Evolutionary conservation across 2,113 vertebrate genomes (phyloP).

Genomic region (Setophaga coronata): DNA sequence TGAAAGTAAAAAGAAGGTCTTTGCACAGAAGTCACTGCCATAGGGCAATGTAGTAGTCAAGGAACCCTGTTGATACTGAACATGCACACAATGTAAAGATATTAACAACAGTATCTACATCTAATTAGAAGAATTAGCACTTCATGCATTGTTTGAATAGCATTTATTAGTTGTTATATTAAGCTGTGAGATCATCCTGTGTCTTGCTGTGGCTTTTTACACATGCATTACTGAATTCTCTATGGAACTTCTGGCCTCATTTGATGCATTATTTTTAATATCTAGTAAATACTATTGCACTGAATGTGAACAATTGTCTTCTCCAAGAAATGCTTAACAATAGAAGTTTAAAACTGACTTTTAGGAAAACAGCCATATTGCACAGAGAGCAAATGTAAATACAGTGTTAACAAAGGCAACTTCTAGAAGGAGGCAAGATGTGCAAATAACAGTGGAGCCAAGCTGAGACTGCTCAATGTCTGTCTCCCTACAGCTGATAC

Average conservation of each 20-base stretch:
- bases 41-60: neutral
- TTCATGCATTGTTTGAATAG: neutral
- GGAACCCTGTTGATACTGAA: neutral
- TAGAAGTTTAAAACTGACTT: neutral
- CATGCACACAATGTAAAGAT: neutral
- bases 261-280: neutral
- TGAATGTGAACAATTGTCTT: neutral
- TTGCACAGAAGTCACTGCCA: neutral
- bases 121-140: neutral
- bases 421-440: constrained; percentile 17
- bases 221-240: neutral
- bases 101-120: neutral
- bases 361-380: neutral
- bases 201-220: neutral
- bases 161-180: neutral
- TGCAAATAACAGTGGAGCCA: constrained; percentile 10
- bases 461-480: neutral
- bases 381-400: neutral
- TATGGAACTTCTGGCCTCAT: neutral
- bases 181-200: neutral
- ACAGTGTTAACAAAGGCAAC: neutral
- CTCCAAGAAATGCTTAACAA: neutral
- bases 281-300: neutral
- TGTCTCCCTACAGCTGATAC: constrained; percentile 38
- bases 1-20: neutral